Evolutionary conservation across 2,888 invertebrate genomes (phyloP).

Genomic region (Dorcus parallelipipedus): DNA sequence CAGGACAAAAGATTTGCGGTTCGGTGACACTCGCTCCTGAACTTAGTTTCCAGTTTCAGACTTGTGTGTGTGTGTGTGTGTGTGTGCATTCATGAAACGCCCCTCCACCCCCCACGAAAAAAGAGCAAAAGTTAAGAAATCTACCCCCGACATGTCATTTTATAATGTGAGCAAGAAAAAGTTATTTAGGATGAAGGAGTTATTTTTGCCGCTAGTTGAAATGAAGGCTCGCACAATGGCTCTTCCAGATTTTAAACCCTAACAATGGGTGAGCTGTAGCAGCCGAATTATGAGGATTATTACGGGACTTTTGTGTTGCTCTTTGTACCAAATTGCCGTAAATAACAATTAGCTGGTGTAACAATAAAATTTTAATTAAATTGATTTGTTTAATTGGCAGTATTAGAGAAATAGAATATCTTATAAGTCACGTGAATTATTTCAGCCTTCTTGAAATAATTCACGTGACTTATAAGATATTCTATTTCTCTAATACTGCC

Average conservation of each 20-base stretch:
- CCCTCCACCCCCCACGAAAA: too few species aligned
- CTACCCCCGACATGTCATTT: too few species aligned
- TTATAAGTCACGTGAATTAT: too few species aligned
- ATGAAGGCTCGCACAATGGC: not conserved
- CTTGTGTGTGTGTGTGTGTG: not conserved
- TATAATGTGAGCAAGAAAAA: too few species aligned
- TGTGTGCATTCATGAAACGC: not conserved
- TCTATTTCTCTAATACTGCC: too few species aligned
- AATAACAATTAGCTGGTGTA: not conserved
- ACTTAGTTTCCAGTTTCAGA: constrained; percentile 13
- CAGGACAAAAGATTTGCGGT: constrained; percentile 26
- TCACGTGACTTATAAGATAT: too few species aligned
- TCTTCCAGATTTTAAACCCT: constrained; percentile 1
- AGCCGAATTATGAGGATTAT: constrained; percentile 5
- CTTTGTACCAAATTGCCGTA: not conserved
- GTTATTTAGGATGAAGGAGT: not conserved
- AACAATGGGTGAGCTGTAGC: constrained; percentile 2
- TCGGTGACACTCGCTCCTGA: constrained; percentile 20
- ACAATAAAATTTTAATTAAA: constrained; percentile 2
- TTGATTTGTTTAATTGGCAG: too few species aligned
- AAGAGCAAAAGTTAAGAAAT: too few species aligned
- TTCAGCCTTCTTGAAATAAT: too few species aligned
- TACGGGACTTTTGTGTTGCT: constrained; percentile 6
- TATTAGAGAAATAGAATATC: too few species aligned
- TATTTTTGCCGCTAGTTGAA: not conserved